These are phyloP conservation scores for Ischnus inquisitorius DNA, from an alignment of 2,888 invertebrate genomes.

Conservation along the genomic window DNA sequence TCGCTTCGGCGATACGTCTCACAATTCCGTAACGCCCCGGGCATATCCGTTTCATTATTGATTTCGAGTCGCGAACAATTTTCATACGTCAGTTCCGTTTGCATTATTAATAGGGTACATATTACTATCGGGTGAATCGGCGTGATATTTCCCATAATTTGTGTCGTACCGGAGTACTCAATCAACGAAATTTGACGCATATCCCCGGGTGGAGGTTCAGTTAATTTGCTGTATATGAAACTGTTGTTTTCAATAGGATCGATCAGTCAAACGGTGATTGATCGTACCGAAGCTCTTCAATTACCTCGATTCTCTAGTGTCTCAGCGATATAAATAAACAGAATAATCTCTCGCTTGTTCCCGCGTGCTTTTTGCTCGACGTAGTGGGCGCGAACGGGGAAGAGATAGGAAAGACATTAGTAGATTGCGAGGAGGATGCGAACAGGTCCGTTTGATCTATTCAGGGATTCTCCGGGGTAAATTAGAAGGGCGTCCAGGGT, in stretches of 20 bases:
- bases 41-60: constrained; percentile 20
- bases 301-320: constrained; percentile 26
- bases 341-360: neutral
- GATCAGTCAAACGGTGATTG: constrained; percentile 20
- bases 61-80: constrained; percentile 23
- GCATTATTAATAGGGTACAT: constrained; percentile 8
- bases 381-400: neutral
- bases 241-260: constrained; percentile 18
- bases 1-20: neutral
- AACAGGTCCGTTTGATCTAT: constrained; percentile 67
- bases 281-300: constrained; percentile 26
- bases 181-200: constrained; percentile 6
- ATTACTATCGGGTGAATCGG: neutral
- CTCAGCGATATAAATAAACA: constrained; percentile 9
- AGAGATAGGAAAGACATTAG: constrained; percentile 55
- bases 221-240: constrained; percentile 3
- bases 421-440: constrained; percentile 54
- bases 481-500: constrained; percentile 70
- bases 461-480: constrained; percentile 68
- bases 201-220: neutral
- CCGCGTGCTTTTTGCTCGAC: neutral
- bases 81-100: neutral
- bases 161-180: neutral
- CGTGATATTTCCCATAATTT: constrained; percentile 1
- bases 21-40: constrained; percentile 1